Evolutionary conservation across 2,888 invertebrate species (phyloP), one percentile per base, ranked within the genome.

Genomic region (Eucriotettix oculatus): DNA sequence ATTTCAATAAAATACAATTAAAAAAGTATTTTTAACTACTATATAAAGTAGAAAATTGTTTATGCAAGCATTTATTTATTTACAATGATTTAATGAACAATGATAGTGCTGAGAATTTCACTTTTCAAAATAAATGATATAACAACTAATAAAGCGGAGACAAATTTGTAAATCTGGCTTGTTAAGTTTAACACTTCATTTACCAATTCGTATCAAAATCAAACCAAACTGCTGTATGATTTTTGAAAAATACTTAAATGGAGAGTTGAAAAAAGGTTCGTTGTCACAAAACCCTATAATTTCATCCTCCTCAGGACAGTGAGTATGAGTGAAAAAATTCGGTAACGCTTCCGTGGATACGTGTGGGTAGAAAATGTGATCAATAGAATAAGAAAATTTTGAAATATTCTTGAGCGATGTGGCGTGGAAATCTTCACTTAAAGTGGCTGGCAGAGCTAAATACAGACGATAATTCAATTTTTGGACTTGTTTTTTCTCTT

Each of bases 331-430:
- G 55, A 78, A 76, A 16, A 66, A 54, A 3, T 62, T 60, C 0
- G 88, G 87, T 60, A 87, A 76, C 1, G 86, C 86, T 73, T 90
- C 90, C 0, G 80, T 80, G 54, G 86, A 85, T 62, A 89, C 74
- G 72, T 90, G 90, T 0, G 89, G 90, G 76, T 83, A 87, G 72
- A 86, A 86, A 0, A 78, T 76, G 14, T 63, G 62, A 12, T 64
- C 62, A 40, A 65, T 61, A 10, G 61, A 58, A 55, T 63, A 61
- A 14, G 65, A 64, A 53, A 68, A 57, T 52, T 63, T 65, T 12
- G 41, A 48, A 57, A 64, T 66, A 3, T 43, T 57, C 63, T 75
- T 70, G 14, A 66, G 70, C 14, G 75, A 74, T 16, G 74, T 73
- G 40, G 73, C 66, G 52, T 73, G 70, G n/a, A 88, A 77, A 58